These are phyloP conservation scores for Chironomus tepperi DNA, from an alignment of 1,140 invertebrate genomes.

Conservation along the genomic window DNA sequence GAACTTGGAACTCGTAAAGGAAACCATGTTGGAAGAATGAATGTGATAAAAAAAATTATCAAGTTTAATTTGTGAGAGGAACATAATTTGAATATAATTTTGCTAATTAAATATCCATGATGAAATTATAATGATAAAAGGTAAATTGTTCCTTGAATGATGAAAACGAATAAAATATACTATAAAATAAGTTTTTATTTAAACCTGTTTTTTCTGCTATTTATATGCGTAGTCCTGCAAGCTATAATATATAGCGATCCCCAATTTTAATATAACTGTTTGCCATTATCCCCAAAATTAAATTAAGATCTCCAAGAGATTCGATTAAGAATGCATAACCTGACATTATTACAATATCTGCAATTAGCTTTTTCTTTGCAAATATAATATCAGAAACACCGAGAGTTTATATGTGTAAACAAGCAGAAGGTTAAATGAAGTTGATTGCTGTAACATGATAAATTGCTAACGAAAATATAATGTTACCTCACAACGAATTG, in stretches of 20 bases:
- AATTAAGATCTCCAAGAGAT: no score
- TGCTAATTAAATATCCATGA: conserved; percentile 19
- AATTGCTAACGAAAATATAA: conserved; percentile 14
- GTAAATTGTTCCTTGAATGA: not conserved
- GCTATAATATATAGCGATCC: no score
- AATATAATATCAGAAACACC: no score
- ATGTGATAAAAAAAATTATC: not conserved
- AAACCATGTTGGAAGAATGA: not conserved
- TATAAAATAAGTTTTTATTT: no score
- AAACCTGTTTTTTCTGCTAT: no score
- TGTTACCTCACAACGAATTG: not conserved
- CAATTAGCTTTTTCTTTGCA: no score
- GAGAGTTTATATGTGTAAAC: not conserved
- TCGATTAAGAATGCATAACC: no score
- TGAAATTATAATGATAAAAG: not conserved
- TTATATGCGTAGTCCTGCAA: no score
- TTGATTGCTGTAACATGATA: conserved; percentile 8
- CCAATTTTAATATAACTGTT: no score
- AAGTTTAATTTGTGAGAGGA: not conserved
- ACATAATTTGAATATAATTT: not conserved
- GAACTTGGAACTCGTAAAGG: not conserved
- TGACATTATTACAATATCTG: no score
- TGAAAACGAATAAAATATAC: not conserved
- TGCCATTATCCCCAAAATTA: no score
- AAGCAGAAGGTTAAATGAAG: conserved; percentile 7